Evolutionary conservation across 2,888 invertebrate genomes (phyloP).

Genomic region (Microplitis manilae): DNA sequence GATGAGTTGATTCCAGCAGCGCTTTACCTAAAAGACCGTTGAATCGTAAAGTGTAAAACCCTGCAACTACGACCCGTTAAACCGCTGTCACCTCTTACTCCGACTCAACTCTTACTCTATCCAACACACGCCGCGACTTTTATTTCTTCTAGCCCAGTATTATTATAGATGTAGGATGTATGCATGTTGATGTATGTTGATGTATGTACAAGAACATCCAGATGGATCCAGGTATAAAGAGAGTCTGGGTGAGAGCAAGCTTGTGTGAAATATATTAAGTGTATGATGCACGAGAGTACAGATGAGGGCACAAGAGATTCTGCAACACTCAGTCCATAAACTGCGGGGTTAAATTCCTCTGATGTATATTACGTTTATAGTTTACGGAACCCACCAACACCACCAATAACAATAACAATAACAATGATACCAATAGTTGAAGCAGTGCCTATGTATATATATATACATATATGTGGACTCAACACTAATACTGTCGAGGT

Average conservation of each 20-base stretch:
- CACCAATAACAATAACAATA: neutral
- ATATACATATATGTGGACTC: neutral
- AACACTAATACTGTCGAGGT: neutral
- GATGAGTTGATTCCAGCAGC: conserved; percentile 10
- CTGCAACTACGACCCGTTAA: conserved; percentile 17
- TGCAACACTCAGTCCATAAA: neutral
- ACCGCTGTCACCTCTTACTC: conserved; percentile 3
- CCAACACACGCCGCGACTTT: neutral
- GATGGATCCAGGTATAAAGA: neutral
- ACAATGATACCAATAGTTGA: neutral
- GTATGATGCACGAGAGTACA: neutral
- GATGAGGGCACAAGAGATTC: neutral
- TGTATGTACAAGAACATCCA: too few relatives aligned
- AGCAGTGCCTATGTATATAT: neutral
- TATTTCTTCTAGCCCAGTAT: neutral
- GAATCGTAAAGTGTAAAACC: conserved; percentile 23
- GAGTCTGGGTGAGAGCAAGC: neutral
- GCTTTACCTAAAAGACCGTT: conserved; percentile 21
- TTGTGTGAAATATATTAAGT: neutral
- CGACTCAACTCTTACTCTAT: neutral
- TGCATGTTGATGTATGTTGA: too few relatives aligned
- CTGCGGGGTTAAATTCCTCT: conserved; percentile 5
- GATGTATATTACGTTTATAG: conserved; percentile 17
- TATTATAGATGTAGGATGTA: too few relatives aligned
- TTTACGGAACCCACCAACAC: conserved; percentile 5